Base-by-base conservation (phyloP, 1,140 invertebrate genomes). In the Drosophila kohkoa region DNA sequence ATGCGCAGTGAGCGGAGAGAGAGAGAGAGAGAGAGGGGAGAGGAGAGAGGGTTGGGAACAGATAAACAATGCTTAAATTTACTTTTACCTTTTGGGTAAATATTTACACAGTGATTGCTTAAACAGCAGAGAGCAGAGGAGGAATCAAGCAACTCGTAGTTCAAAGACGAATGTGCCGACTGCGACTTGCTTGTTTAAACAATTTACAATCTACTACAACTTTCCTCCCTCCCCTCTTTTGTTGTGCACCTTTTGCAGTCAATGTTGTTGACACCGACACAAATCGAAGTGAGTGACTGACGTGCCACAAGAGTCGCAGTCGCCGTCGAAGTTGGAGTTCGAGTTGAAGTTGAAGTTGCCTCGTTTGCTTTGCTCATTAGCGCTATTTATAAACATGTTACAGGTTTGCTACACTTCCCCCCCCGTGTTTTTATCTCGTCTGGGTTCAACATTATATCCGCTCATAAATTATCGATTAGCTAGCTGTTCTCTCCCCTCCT, bases 401-500 rank as follows among this genome's bases (percentile, higher is more conserved):
- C 77, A 65, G 55, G 81, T 72, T 65, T 45, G 49, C 10, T 15
- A 30, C 25, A 55, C 55, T 43, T 46, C 41, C 46, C 5, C 46
- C 5, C 32, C 32, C 20, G 2, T 25, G 20, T 25, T 4, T 25
- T 8, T 38, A 8, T 8, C 35, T 38, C n/a, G 5, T 13, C 41
- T 43, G n/a, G 59, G 51, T 46, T 54, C 11, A 66, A 75, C 69
- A 80, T 75, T 82, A 82, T 82, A 78, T 77, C 75, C 75, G 82
- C 82, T 86, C 82, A 81, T 85, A 85, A 85, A 85, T 85, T 80
- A 87, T 87, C 79, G 83, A 88, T 87, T 88, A 75, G 79, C 83
- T 71, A 0, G 35, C 68, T 75, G 59, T 10, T 48, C 35, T 45
- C 11, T 45, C 13, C 46, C 32, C 28, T 11, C 11, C 20, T 65